These are phyloP conservation scores for Brachynemurus nebulosus DNA, from an alignment of 2,888 invertebrate genomes.

Conservation along the genomic window DNA sequence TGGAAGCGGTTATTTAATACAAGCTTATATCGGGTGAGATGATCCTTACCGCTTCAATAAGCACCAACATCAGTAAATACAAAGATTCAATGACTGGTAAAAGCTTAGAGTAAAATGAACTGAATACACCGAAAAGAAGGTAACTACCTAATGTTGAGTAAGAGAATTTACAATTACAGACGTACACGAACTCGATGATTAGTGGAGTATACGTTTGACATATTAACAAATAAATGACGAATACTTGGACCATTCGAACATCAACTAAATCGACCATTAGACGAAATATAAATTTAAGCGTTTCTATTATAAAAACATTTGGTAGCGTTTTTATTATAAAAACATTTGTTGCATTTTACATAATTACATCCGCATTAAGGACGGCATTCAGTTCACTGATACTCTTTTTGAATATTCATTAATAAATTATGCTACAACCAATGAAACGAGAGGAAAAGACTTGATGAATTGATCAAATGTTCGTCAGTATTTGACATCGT, in stretches of 20 bases:
- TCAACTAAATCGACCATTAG: constrained; percentile 23
- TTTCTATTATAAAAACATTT: constrained; percentile 21
- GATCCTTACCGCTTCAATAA: no score
- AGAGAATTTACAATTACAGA: constrained; percentile 19
- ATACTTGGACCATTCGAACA: no score
- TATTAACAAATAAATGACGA: constrained; percentile 25
- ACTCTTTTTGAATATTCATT: no score
- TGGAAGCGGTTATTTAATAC: no score
- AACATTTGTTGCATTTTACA: constrained; percentile 20
- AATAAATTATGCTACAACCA: background rate
- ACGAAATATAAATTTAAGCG: constrained; percentile 19
- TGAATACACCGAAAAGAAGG: constrained; percentile 18
- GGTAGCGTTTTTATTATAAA: no score
- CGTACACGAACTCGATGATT: constrained; percentile 18
- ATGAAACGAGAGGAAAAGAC: background rate
- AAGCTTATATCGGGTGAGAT: no score
- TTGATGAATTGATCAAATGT: no score
- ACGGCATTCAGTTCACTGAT: constrained; percentile 8
- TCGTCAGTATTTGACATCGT: no score
- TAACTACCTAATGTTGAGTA: constrained; percentile 19
- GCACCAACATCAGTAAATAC: no score
- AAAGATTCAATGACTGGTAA: constrained; percentile 20
- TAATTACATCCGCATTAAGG: constrained; percentile 13
- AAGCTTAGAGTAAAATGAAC: constrained; percentile 15
- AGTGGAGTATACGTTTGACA: constrained; percentile 22